Evolutionary conservation across 2,797 vertebrate species (phyloP), one percentile per base, ranked within the genome.

Genomic region (Enoplosus armatus): DNA sequence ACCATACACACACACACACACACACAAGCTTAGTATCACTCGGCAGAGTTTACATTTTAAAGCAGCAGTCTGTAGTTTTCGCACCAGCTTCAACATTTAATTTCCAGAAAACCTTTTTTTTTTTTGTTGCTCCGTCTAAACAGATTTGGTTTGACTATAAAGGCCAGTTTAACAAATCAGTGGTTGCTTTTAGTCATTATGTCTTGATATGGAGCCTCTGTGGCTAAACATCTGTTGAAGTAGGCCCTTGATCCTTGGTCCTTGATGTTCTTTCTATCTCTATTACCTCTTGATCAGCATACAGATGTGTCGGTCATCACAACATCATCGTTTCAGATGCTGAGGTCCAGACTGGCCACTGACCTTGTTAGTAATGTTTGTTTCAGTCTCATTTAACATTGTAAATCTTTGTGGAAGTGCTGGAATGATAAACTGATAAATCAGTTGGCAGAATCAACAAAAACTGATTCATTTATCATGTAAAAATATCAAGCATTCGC

Each of bases 11-110:
- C 55, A 55, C 22, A 22, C 47, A 51, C 37, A 51, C 27, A 24
- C 12, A 51, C 55, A 31, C 22, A 45, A 37, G 73, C 79, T 75
- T 67, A 75, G 67, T 20, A 47, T 81, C 61, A 82, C 85, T 76
- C 72, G 0, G 31, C 51, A 41, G 66, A 60, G 79, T 69, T 81
- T 65, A 54, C 2, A 39, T 75, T 74, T 56, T 54, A 74, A 63
- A 86, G 74, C 65, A 75, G 69, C 61, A 39, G 45, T 50, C 22
- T 48, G 8, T 70, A 9, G 15, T 64, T 76, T 72, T 18, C 51
- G 18, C 26, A 37, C 2, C 37, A 55, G 53, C 43, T 61, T 31
- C 14, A 29, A 27, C 24, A 2, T 55, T 37, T 61, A 6, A 22
- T 33, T 55, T 26, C 7, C 15, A 50, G 47, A 50, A 56, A 64